Percentiles rank a stretch among this genome's conserved stretches.
Conservation (phyloP, 2,888 invertebrate genomes). For the Entomobrya multifasciata region DNA sequence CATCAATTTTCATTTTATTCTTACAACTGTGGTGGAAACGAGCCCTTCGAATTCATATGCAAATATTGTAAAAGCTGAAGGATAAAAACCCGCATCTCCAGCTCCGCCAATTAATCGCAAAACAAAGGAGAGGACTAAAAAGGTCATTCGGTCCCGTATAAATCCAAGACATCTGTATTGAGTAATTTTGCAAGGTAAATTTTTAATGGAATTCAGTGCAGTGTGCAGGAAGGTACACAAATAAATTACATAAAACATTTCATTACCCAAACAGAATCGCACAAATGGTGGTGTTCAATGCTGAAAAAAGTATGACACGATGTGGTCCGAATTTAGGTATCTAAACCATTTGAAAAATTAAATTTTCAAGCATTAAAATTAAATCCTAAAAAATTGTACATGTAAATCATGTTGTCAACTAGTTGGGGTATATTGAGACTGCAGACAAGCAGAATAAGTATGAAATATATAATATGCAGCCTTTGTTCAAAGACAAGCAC, state of each 20-base stretch:
- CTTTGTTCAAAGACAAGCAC: no score
- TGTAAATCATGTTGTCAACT: no score
- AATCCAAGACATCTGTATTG: constrained; percentile 66
- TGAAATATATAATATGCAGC: no score
- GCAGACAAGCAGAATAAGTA: no score
- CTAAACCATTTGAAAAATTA: no score
- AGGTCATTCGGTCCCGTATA: constrained; percentile 54
- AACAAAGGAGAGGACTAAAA: constrained; percentile 65
- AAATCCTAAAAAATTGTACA: no score
- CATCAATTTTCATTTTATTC: background rate
- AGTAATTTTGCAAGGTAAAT: background rate
- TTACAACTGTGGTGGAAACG: constrained; percentile 73
- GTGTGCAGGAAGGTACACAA: no score
- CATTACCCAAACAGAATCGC: constrained; percentile 73
- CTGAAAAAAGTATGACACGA: constrained; percentile 58
- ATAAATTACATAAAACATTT: no score
- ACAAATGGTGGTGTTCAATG: constrained; percentile 63
- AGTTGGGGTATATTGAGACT: no score
- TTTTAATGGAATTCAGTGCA: background rate
- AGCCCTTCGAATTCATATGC: constrained; percentile 67
- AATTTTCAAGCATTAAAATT: no score
- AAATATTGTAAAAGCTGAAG: constrained; percentile 70
- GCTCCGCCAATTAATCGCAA: constrained; percentile 68
- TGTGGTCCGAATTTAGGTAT: constrained; percentile 72
- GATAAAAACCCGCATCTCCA: constrained; percentile 75